Evolutionary conservation across 1,140 invertebrate species (phyloP).

Genomic region (Octopus sinensis): DNA sequence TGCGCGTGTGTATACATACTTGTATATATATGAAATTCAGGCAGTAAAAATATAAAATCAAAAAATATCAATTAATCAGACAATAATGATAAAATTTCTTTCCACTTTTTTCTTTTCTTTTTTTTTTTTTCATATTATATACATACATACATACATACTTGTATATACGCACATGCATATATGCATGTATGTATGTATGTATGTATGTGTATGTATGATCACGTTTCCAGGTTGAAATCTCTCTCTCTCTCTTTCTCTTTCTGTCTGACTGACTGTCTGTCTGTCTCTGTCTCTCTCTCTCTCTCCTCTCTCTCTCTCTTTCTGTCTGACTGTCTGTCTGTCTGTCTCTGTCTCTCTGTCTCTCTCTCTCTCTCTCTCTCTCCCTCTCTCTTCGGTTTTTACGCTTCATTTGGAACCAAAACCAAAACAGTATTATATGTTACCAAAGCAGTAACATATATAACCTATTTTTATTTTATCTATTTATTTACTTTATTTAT

Average conservation of each 20-base stretch:
- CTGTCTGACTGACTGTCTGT: no score
- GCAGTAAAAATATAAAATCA: no score
- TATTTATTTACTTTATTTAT: not conserved
- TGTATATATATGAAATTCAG: no score
- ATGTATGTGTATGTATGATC: constrained; percentile 33
- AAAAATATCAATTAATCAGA: no score
- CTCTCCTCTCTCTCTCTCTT: not conserved
- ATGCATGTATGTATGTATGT: no score
- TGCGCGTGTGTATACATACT: no score
- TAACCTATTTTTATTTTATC: not conserved
- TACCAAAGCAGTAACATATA: not conserved
- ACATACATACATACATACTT: no score
- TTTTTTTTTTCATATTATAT: no score
- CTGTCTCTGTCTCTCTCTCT: constrained; percentile 18
- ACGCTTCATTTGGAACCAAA: not conserved
- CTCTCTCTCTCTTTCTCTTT: constrained; percentile 22
- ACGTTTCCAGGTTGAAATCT: constrained; percentile 24
- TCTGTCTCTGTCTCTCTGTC: no score
- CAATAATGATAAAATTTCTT: no score
- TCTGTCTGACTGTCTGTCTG: constrained; percentile 10
- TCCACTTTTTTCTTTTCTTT: no score
- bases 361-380: not conserved
- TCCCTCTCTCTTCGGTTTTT: constrained; percentile 6
- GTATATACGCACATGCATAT: no score
- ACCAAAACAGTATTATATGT: not conserved